Evolutionary conservation across 92 coral and sea anemone species (phyloP).

Genomic region (Micromussa lordhowensis): DNA sequence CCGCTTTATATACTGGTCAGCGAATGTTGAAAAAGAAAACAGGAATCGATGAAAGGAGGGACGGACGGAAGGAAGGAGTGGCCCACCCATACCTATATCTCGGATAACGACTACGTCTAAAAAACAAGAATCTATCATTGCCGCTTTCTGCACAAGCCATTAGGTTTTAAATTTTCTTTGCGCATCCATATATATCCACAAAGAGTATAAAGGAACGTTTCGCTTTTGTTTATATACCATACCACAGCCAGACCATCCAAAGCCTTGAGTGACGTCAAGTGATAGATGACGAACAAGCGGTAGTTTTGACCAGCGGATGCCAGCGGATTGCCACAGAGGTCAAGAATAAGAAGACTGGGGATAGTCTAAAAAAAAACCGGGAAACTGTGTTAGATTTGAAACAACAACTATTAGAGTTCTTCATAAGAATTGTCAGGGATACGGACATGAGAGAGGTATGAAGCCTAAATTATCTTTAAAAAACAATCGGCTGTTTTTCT

Average conservation of each 20-base stretch:
- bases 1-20: too few species aligned
- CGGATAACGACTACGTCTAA: too few species aligned
- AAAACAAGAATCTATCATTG: too few species aligned
- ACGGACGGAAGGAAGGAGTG: too few species aligned
- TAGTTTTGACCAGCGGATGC: constrained; percentile 77
- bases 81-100: too few species aligned
- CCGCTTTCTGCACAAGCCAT: too few species aligned
- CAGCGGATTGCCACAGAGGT: constrained; percentile 90
- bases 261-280: constrained; percentile 90
- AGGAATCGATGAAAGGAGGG: too few species aligned
- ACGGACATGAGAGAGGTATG: neutral
- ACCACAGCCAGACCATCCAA: constrained; percentile 98
- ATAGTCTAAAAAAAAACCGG: constrained; percentile 61
- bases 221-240: neutral
- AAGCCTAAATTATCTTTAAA: too few species aligned
- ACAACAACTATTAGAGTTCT: neutral
- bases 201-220: too few species aligned
- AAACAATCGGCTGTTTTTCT: too few species aligned
- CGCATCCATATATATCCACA: neutral
- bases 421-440: neutral
- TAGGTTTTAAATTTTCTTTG: too few species aligned
- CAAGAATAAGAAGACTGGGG: constrained; percentile 82
- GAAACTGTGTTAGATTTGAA: neutral
- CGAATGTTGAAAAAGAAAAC: too few species aligned
- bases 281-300: constrained; percentile 93